phyloP scores from a whole-genome alignment of 2,797 vertebrate species.

The Argentina silus region DNA sequence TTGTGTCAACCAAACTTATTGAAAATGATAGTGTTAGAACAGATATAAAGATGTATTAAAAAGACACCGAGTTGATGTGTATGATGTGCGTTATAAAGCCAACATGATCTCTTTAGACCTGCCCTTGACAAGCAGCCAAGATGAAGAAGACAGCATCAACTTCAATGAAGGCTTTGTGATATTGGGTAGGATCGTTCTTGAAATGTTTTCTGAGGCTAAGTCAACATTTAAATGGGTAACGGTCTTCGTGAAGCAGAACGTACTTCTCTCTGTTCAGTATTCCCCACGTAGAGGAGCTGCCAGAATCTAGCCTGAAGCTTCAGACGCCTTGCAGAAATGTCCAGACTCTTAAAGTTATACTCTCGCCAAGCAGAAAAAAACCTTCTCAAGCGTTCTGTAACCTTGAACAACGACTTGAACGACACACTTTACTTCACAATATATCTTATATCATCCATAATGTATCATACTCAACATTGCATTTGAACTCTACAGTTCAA shows the following conservation, averaged over 20 bases:
- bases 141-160: too few species aligned
- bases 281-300: slow-evolving; percentile 41
- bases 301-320: slow-evolving; percentile 54
- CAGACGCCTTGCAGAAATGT: slow-evolving; percentile 38
- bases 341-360: slow-evolving; percentile 39
- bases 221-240: slow-evolving; percentile 38
- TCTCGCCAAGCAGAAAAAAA: slow-evolving; percentile 26
- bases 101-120: too few species aligned
- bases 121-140: too few species aligned
- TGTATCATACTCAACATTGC: slow-evolving; percentile 12
- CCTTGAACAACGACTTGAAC: slow-evolving; percentile 39
- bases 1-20: not conserved
- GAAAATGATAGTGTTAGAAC: too few species aligned
- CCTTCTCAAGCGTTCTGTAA: slow-evolving; percentile 21
- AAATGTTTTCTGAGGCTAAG: slow-evolving; percentile 12
- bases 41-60: too few species aligned
- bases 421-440: slow-evolving; percentile 36
- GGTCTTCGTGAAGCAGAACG: slow-evolving; percentile 30
- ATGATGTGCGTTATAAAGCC: too few species aligned
- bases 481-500: not conserved
- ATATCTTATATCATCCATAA: slow-evolving; percentile 5
- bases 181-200: slow-evolving; percentile 2
- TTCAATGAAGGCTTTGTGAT: too few species aligned
- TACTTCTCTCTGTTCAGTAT: slow-evolving; percentile 48
- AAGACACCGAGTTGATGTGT: too few species aligned